These are phyloP conservation scores for Gallinago nigripennis DNA, from an alignment of 2,797 vertebrate species.

Conservation along the genomic window DNA sequence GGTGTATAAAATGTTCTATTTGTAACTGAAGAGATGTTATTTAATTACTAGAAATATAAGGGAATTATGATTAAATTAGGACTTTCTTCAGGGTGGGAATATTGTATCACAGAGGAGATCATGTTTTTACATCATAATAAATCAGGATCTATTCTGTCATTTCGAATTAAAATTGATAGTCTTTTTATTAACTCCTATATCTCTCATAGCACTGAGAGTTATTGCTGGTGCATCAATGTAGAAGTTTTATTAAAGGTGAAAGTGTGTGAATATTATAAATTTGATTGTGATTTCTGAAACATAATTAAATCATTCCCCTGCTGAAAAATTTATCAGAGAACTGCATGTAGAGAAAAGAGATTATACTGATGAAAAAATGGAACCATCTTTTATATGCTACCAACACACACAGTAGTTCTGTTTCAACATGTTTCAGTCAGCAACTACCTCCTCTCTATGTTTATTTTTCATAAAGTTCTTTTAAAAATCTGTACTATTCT, in stretches of 20 bases:
- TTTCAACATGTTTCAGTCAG: neutral
- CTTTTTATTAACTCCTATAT: slow-evolving; percentile 52
- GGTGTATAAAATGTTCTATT: neutral
- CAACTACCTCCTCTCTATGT: neutral
- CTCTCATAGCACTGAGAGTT: neutral
- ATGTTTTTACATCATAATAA: slow-evolving; percentile 31
- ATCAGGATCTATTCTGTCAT: slow-evolving; percentile 20
- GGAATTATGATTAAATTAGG: slow-evolving; percentile 49
- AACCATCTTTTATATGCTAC: neutral
- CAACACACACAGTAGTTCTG: neutral
- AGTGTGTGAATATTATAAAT: slow-evolving; percentile 8
- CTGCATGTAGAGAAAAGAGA: neutral
- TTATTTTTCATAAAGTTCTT: neutral
- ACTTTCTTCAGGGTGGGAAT: slow-evolving; percentile 18
- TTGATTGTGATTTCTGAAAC: slow-evolving; percentile 37
- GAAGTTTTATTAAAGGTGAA: slow-evolving; percentile 38
- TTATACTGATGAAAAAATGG: neutral
- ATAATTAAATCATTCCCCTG: slow-evolving; percentile 6
- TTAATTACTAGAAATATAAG: slow-evolving; percentile 32
- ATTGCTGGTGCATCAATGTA: neutral
- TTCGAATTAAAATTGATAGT: slow-evolving; percentile 47
- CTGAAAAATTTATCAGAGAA: neutral
- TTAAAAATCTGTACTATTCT: neutral
- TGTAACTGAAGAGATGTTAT: slow-evolving; percentile 12
- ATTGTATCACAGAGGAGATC: neutral